Percentiles rank a stretch among this genome's conserved stretches.
Conservation (phyloP, 2,888 invertebrate genomes). For the Pediacus dermestoides region DNA sequence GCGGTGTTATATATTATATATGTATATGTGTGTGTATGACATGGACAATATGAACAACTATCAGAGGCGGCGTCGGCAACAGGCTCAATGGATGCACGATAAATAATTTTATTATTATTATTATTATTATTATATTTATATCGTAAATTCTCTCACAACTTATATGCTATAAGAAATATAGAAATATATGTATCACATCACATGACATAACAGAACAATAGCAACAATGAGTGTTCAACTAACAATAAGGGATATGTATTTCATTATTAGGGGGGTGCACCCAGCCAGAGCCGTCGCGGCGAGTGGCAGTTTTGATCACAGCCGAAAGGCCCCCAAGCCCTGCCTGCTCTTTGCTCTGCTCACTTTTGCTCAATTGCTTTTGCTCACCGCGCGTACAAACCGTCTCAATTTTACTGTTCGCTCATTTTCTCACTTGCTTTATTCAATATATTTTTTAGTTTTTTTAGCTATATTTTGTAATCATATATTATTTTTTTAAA, state of each 20-base stretch:
- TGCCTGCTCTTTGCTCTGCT: slow-evolving; percentile 30
- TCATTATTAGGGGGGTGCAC: slow-evolving; percentile 45
- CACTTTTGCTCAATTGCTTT: slow-evolving; percentile 21
- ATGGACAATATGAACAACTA: slow-evolving; percentile 20
- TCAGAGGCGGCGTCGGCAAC: slow-evolving; percentile 28
- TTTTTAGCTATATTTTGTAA: slow-evolving; percentile 42
- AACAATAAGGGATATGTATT: slow-evolving; percentile 54
- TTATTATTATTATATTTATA: slow-evolving; percentile 32
- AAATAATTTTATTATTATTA: slow-evolving; percentile 30
- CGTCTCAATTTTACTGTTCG: slow-evolving; percentile 22
- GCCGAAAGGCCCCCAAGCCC: slow-evolving; percentile 46
- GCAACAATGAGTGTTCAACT: slow-evolving; percentile 50
- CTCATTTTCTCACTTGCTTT: slow-evolving; percentile 36
- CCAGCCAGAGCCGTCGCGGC: slow-evolving; percentile 31
- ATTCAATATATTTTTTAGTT: slow-evolving; percentile 35
- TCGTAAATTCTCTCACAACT: slow-evolving; percentile 46
- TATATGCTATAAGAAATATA: slow-evolving; percentile 48
- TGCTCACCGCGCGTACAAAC: slow-evolving; percentile 28
- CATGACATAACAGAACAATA: slow-evolving; percentile 52
- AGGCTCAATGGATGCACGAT: slow-evolving; percentile 27
- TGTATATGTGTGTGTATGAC: slow-evolving; percentile 5
- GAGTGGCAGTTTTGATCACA: slow-evolving; percentile 51
- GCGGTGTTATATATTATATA: slow-evolving; percentile 6
- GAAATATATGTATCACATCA: slow-evolving; percentile 51
- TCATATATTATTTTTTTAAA: slow-evolving; percentile 40